phyloP scores from a whole-genome alignment of 2,888 invertebrate genomes.

The Ramazzottius varieornatus region DNA sequence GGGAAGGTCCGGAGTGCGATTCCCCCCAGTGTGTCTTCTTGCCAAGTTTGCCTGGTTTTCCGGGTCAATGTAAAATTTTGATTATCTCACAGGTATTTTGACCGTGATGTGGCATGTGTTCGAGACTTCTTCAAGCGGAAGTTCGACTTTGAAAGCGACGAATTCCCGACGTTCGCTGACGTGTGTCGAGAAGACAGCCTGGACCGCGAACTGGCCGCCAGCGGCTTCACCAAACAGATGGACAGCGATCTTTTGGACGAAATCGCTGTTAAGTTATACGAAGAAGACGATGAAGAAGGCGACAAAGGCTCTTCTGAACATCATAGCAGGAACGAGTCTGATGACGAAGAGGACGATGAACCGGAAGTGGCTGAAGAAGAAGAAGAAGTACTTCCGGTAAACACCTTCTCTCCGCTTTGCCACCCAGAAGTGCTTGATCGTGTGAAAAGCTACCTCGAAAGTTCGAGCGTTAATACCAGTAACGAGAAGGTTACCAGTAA shows the following conservation, averaged over 20 bases:
- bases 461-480: neutral
- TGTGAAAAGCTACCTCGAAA: neutral
- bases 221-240: conserved; percentile 57
- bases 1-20: too few species aligned
- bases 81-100: conserved; percentile 42
- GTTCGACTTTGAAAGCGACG: conserved; percentile 60
- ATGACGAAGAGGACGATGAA: conserved; percentile 6
- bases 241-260: conserved; percentile 23
- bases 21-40: too few species aligned
- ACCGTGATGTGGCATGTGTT: conserved; percentile 77
- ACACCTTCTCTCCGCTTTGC: neutral
- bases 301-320: neutral
- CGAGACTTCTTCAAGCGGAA: conserved; percentile 64
- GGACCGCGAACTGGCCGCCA: conserved; percentile 66
- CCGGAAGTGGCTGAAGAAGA: conserved; percentile 12
- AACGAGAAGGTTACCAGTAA: neutral
- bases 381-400: conserved; percentile 5
- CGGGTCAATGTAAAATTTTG: too few species aligned
- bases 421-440: neutral
- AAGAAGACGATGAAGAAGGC: neutral
- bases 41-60: too few species aligned
- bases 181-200: conserved; percentile 42
- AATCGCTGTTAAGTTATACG: neutral
- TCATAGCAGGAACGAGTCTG: neutral
- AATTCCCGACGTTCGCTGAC: conserved; percentile 48